phyloP scores from a whole-genome alignment of 2,113 vertebrate species.

The Chloebia gouldiae region DNA sequence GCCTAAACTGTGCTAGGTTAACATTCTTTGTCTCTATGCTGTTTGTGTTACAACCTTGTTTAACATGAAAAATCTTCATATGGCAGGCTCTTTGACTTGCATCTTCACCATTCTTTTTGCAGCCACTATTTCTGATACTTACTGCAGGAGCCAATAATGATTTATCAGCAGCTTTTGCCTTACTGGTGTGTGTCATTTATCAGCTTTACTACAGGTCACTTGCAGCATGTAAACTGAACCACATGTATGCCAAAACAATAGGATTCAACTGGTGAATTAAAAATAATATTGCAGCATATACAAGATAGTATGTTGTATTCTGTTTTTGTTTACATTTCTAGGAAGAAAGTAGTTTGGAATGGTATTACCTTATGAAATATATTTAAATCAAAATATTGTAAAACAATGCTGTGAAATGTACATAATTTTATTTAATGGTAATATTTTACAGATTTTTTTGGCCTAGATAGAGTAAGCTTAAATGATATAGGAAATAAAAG shows the following conservation, averaged over 20 bases:
- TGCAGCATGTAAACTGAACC: neutral
- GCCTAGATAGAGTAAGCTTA: neutral
- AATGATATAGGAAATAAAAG: neutral
- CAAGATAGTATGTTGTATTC: neutral
- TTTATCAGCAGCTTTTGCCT: neutral
- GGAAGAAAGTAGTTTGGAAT: neutral
- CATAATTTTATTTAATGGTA: neutral
- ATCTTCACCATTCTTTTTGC: neutral
- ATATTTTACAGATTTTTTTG: neutral
- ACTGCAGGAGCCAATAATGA: neutral
- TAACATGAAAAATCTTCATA: neutral
- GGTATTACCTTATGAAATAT: neutral
- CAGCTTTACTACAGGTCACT: neutral
- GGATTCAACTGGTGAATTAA: neutral
- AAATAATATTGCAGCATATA: neutral
- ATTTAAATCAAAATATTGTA: neutral
- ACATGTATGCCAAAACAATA: neutral
- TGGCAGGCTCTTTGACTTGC: neutral
- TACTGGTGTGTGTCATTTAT: neutral
- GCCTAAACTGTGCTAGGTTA: neutral
- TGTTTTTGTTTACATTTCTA: neutral
- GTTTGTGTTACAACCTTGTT: neutral
- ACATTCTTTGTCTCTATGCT: neutral
- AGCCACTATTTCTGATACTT: neutral
- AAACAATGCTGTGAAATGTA: neutral